phyloP scores from a whole-genome alignment of 30 jellyfish, hydroid and myxozoan genomes.

The Hydra vulgaris region DNA sequence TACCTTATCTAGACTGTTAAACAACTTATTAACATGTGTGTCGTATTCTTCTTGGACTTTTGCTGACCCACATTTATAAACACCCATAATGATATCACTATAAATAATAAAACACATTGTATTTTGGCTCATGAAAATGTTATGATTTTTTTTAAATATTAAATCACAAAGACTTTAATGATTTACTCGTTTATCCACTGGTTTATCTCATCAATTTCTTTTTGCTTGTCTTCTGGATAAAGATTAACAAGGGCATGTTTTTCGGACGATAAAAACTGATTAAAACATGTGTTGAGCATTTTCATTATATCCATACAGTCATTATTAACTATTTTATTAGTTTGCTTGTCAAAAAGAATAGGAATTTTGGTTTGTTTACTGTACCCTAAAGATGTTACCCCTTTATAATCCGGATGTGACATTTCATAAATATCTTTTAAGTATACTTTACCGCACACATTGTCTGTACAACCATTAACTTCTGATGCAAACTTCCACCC shows the following conservation, averaged over 20 bases:
- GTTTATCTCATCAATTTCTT: constrained; percentile 63
- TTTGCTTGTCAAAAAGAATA: constrained; percentile 66
- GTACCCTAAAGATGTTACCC: constrained; percentile 32
- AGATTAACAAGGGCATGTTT: constrained; percentile 51
- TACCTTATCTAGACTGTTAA: constrained; percentile 42
- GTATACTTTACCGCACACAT: constrained; percentile 33
- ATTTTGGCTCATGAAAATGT: not conserved
- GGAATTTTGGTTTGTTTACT: constrained; percentile 37
- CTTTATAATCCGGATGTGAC: constrained; percentile 73
- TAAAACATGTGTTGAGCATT: constrained; percentile 62
- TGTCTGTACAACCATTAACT: constrained; percentile 41
- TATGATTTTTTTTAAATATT: no score
- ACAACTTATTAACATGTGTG: constrained; percentile 15
- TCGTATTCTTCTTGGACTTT: constrained; percentile 44
- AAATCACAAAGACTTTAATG: no score
- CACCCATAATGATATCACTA: constrained; percentile 24
- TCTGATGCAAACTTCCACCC: constrained; percentile 80
- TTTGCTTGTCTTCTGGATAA: constrained; percentile 47
- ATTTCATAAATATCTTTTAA: constrained; percentile 48
- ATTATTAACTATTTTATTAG: constrained; percentile 58
- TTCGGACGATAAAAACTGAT: constrained; percentile 38
- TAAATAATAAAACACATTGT: not conserved
- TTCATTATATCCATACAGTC: constrained; percentile 73
- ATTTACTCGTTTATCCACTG: constrained; percentile 61
- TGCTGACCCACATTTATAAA: constrained; percentile 39